These are phyloP conservation scores for Willowsia nigromaculata DNA, from an alignment of 2,888 invertebrate species.

Conservation along the genomic window DNA sequence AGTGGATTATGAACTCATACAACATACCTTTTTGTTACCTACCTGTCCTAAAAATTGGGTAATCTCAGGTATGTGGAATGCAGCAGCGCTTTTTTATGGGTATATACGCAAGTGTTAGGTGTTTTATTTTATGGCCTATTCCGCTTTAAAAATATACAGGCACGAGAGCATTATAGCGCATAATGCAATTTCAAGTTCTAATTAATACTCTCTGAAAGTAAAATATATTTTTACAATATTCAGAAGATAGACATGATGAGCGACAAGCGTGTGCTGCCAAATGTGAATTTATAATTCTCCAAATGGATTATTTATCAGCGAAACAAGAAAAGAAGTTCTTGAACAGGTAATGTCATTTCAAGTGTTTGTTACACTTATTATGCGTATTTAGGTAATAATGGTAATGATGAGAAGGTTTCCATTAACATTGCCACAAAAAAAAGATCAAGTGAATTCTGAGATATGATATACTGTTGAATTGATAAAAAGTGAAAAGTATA, in stretches of 20 bases:
- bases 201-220: not conserved
- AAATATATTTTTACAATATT: not conserved
- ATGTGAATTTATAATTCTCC: not conserved
- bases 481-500: not conserved
- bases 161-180: too few species aligned
- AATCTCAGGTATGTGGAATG: constrained; percentile 14
- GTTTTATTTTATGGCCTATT: not conserved
- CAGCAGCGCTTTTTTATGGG: not conserved
- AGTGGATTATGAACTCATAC: not conserved
- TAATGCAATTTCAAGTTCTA: constrained; percentile 16
- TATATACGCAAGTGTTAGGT: not conserved
- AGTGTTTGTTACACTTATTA: not conserved
- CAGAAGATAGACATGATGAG: too few species aligned
- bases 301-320: not conserved
- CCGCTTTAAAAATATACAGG: not conserved
- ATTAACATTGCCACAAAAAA: constrained; percentile 35
- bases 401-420: constrained; percentile 41
- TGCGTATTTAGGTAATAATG: not conserved
- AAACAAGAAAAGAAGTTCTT: not conserved
- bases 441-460: not conserved
- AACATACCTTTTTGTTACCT: not conserved
- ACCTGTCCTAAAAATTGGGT: constrained; percentile 28
- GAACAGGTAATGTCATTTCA: constrained; percentile 12
- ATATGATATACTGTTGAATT: not conserved
- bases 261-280: too few species aligned